Base-by-base conservation (phyloP, 35 echinoderm and acorn worm species). In the Apostichopus japonicus region DNA sequence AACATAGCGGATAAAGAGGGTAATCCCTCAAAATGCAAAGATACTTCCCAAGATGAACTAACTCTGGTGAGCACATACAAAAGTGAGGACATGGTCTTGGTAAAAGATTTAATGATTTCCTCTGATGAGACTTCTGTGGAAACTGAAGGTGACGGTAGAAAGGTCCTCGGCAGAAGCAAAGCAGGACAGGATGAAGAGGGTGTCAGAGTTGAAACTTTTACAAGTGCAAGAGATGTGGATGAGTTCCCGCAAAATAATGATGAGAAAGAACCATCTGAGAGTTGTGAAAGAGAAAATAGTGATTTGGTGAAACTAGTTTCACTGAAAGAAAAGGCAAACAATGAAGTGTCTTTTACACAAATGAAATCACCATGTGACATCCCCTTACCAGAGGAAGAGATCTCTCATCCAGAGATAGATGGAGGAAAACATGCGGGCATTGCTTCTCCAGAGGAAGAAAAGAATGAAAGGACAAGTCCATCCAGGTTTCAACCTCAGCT, bases 401-500 rank as follows among this genome's bases (percentile, higher is more conserved):
- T 23, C 71, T 75, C 71, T 23, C 15, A 75, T 21, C 13, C 15
- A 75, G 16, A 19, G 22, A 21, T 75, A 19, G 17, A 0, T 19
- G n/a, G 22, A 21, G 21, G 0, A 23, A 19, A 75, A 75, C 17
- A 19, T 75, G 71, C 14, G n/a, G 71, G n/a, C 6, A 1, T 0
- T 75, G 17, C 16, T 7, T 23, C 16, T 19, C 15, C 16, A 23
- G 71, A 75, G 11, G 71, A 75, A 75, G 16, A 19, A 6, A n/a
- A 75, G 17, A n/a, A 19, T 75, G 17, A 23, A 75, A 7, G 7
- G 71, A 75, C 15, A 75, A 23, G 71, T 75, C 17, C 71, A 3
- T 21, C 14, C 23, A 51, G 22, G 27, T 82, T 59, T 72, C 90
- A 92, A 33, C 75, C 86, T 22, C 23, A 79, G 27, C 65, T 65